Evolutionary conservation across 2,113 vertebrate genomes (phyloP).

Genomic region (Heterotis niloticus): DNA sequence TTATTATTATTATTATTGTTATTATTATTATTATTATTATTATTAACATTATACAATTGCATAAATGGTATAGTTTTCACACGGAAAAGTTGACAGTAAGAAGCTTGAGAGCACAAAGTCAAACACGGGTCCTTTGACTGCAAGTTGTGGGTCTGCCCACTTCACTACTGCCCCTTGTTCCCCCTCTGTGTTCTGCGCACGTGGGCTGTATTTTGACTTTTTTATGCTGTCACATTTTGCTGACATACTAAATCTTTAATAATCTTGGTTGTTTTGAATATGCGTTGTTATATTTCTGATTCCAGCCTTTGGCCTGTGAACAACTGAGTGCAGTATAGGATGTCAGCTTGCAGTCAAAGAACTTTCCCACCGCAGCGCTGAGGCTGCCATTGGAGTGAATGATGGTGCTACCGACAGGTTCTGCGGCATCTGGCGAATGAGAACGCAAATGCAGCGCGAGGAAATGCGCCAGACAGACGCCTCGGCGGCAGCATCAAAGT

Average conservation of each 20-base stretch:
- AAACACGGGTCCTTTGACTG: too few relatives aligned
- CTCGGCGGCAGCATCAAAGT: conserved; percentile 6
- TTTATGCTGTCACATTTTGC: background rate
- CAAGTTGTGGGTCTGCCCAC: too few relatives aligned
- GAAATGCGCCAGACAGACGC: conserved; percentile 16
- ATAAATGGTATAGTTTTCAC: too few relatives aligned
- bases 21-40: too few relatives aligned
- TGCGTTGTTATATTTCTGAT: conserved; percentile 15
- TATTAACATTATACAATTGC: too few relatives aligned
- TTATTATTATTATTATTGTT: too few relatives aligned
- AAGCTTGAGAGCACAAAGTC: too few relatives aligned
- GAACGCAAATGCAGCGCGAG: background rate
- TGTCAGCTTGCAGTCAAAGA: background rate
- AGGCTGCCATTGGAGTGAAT: background rate
- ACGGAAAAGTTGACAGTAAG: too few relatives aligned
- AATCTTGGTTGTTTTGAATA: conserved; percentile 28
- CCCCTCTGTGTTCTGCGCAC: background rate
- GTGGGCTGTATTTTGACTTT: background rate
- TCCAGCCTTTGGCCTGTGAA: background rate
- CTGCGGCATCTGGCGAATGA: background rate
- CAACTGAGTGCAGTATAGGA: background rate
- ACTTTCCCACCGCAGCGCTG: background rate
- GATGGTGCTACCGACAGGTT: background rate
- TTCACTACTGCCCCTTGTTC: background rate
- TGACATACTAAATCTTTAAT: background rate